Evolutionary conservation across 2,113 vertebrate species (phyloP).

Genomic region (Oceanites oceanicus): DNA sequence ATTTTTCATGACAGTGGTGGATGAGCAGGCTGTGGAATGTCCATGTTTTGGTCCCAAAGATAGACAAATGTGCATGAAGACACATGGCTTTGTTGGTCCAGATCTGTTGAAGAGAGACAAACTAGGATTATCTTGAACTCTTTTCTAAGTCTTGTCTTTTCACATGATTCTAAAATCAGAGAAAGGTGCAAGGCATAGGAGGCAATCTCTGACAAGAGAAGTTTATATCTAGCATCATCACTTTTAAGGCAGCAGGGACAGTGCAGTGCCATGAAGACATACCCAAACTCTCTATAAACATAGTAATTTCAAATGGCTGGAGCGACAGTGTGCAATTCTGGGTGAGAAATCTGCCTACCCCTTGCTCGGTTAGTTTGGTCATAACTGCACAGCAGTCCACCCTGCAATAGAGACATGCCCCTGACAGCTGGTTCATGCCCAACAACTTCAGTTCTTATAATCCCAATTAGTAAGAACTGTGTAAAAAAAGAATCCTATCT

Average conservation of each 20-base stretch:
- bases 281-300: not conserved
- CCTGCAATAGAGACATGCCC: not conserved
- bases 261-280: not conserved
- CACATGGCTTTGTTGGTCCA: not conserved
- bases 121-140: not conserved
- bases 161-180: not conserved
- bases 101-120: not conserved
- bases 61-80: not conserved
- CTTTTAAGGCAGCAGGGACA: not conserved
- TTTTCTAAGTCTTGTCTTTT: not conserved
- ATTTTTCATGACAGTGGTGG: not conserved
- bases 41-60: not conserved
- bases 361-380: not conserved
- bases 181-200: not conserved
- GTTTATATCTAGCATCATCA: not conserved
- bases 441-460: not conserved
- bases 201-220: not conserved
- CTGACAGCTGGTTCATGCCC: not conserved
- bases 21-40: not conserved
- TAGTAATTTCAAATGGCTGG: not conserved
- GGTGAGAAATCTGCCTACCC: not conserved
- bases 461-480: not conserved
- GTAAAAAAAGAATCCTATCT: not conserved
- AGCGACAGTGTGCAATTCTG: not conserved
- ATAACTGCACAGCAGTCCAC: not conserved